These are phyloP conservation scores for Saimiri boliviensis DNA, from an alignment of 2,113 vertebrate genomes.

Conservation along the genomic window DNA sequence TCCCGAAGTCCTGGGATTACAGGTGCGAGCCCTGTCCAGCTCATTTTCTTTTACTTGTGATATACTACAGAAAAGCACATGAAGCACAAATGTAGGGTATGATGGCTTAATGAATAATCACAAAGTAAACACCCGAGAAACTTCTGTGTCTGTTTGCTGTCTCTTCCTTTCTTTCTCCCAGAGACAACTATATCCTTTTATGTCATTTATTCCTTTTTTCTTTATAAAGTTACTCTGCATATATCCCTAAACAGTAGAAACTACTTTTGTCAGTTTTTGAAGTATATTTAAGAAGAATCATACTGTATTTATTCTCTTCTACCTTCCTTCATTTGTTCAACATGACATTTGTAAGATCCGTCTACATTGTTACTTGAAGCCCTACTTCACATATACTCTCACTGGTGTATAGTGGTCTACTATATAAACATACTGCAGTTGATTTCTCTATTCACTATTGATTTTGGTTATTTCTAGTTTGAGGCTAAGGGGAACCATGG, in stretches of 20 bases:
- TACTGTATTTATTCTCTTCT: not conserved
- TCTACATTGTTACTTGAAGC: not conserved
- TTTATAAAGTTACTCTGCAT: not conserved
- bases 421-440: not conserved
- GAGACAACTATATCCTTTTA: not conserved
- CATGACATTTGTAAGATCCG: not conserved
- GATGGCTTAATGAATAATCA: not conserved
- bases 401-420: not conserved
- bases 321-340: not conserved
- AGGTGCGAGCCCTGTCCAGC: not conserved
- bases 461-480: conserved; percentile 9
- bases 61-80: not conserved
- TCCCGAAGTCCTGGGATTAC: not conserved
- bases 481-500: not conserved
- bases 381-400: not conserved
- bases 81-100: not conserved
- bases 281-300: not conserved
- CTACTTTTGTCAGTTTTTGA: not conserved
- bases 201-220: not conserved
- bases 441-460: not conserved
- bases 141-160: not conserved
- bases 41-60: not conserved
- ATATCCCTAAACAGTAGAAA: not conserved
- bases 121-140: not conserved
- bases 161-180: not conserved